Evolutionary conservation across 2,113 vertebrate genomes (phyloP).

Genomic region (Crotalus horridus): DNA sequence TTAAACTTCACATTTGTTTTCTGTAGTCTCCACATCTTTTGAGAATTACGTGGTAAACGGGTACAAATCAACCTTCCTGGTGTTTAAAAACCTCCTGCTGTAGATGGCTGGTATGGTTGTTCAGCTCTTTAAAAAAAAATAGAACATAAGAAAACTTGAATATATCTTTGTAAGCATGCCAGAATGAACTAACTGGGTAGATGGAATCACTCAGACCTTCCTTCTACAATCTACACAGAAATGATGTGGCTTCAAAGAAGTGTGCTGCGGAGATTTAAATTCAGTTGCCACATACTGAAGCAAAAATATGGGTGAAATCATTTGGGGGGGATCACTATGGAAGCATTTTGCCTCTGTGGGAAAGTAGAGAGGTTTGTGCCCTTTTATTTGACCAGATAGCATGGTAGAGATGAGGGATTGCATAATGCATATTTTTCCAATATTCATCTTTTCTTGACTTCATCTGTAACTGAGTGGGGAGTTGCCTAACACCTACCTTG

Average conservation of each 20-base stretch:
- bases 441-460: background rate
- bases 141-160: background rate
- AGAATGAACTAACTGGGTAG: background rate
- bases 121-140: background rate
- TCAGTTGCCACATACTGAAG: no score
- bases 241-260: background rate
- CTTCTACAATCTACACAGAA: background rate
- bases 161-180: background rate
- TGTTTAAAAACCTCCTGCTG: background rate
- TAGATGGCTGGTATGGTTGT: background rate
- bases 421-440: background rate
- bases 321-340: no score
- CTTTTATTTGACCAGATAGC: background rate
- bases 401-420: background rate
- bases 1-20: background rate
- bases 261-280: background rate
- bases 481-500: background rate
- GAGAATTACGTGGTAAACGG: background rate
- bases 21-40: background rate
- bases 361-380: background rate
- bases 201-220: background rate
- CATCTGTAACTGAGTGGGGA: background rate
- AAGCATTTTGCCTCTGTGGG: no score
- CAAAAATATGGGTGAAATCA: background rate
- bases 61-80: background rate